Conservation (phyloP, 1,140 invertebrate species). For the Diabrotica virgifera region DNA sequence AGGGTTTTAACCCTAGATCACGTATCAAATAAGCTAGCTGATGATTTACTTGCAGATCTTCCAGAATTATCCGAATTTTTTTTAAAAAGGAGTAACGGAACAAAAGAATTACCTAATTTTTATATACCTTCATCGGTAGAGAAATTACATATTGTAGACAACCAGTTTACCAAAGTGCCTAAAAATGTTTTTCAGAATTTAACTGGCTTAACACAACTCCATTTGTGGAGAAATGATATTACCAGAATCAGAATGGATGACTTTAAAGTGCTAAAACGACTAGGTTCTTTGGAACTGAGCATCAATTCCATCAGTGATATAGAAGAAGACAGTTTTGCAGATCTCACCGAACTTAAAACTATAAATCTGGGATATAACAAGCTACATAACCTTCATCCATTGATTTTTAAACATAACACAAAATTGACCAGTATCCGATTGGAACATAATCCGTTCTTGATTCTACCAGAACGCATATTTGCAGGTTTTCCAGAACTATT, state of each 20-base stretch:
- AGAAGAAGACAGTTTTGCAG: slow-evolving; percentile 8
- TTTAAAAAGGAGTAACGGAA: slow-evolving; percentile 15
- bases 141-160: neutral
- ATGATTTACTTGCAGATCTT: slow-evolving; percentile 7
- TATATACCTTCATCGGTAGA: neutral
- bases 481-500: slow-evolving; percentile 18
- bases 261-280: slow-evolving; percentile 21
- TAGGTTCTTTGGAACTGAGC: slow-evolving; percentile 25
- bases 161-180: slow-evolving; percentile 8
- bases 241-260: slow-evolving; percentile 13
- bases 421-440: slow-evolving; percentile 7
- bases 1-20: neutral
- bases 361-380: slow-evolving; percentile 18
- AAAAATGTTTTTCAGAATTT: slow-evolving; percentile 20
- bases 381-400: slow-evolving; percentile 4
- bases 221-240: slow-evolving; percentile 24
- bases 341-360: neutral
- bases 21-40: neutral
- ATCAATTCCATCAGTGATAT: slow-evolving; percentile 1
- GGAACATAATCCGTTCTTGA: slow-evolving; percentile 12
- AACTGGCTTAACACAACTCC: slow-evolving; percentile 13
- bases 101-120: slow-evolving; percentile 11
- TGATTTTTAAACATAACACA: slow-evolving; percentile 14
- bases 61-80: slow-evolving; percentile 4
- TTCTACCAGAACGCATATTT: slow-evolving; percentile 18